These are phyloP conservation scores for Scyliorhinus canicula DNA, from an alignment of 2,797 vertebrate species.

Conservation along the genomic window DNA sequence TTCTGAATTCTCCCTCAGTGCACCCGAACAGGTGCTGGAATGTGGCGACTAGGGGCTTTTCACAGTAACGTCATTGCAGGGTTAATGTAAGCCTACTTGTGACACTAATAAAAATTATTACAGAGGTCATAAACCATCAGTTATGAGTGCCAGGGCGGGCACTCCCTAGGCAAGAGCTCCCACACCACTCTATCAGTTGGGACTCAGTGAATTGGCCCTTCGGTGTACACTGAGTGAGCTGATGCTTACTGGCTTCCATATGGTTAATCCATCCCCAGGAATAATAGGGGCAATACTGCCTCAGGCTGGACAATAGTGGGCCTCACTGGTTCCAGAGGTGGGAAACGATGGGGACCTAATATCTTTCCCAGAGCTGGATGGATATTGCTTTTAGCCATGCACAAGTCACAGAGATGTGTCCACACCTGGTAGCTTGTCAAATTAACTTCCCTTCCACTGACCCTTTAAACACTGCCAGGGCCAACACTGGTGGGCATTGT, in stretches of 20 bases:
- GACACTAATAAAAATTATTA: too few relatives aligned
- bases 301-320: background rate
- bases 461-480: background rate
- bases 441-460: background rate
- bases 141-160: background rate
- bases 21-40: too few relatives aligned
- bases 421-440: background rate
- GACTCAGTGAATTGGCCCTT: too few relatives aligned
- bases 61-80: too few relatives aligned
- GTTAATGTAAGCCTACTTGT: too few relatives aligned
- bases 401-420: background rate
- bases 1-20: too few relatives aligned
- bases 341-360: background rate
- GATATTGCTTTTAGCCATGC: background rate
- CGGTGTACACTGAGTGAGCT: background rate
- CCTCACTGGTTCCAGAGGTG: background rate
- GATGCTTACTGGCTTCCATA: background rate
- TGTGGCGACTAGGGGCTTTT: too few relatives aligned
- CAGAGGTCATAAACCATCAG: background rate
- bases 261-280: background rate
- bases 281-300: background rate
- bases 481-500: background rate
- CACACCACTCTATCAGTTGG: background rate
- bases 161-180: background rate
- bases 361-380: background rate